These are phyloP conservation scores for Panagrolaimus sp. DNA, from an alignment of 1,140 invertebrate genomes.

Conservation along the genomic window DNA sequence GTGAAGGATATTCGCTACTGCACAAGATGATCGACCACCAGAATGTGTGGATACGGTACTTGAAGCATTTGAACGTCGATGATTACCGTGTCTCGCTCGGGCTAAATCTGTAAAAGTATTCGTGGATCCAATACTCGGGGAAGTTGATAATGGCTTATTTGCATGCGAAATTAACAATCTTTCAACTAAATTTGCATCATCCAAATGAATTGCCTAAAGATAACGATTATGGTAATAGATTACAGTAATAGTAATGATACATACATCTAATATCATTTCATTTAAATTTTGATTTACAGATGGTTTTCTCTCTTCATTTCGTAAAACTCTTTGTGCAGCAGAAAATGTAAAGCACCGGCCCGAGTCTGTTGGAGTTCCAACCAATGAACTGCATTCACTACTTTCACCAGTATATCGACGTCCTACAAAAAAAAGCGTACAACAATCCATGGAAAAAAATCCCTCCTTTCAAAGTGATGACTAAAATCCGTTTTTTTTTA, in stretches of 20 bases:
- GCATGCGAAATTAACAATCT: constrained; percentile 53
- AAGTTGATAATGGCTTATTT: constrained; percentile 52
- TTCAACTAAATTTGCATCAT: constrained; percentile 54
- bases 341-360: constrained; percentile 59
- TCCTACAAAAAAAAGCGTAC: constrained; percentile 29
- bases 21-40: constrained; percentile 55
- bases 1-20: constrained; percentile 54
- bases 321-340: constrained; percentile 43
- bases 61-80: constrained; percentile 57
- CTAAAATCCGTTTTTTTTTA: too few relatives aligned
- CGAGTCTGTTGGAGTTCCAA: constrained; percentile 59
- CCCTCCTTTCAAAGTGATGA: too few relatives aligned
- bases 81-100: constrained; percentile 50
- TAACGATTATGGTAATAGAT: background rate
- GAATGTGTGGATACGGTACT: constrained; percentile 58
- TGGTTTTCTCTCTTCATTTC: constrained; percentile 55
- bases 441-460: too few relatives aligned
- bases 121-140: constrained; percentile 55
- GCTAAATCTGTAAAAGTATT: constrained; percentile 59
- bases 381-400: constrained; percentile 56
- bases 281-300: constrained; percentile 59
- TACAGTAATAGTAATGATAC: constrained; percentile 17
- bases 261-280: constrained; percentile 57
- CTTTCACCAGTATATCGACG: constrained; percentile 58
- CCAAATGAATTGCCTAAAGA: constrained; percentile 56